Evolutionary conservation across 2,888 invertebrate genomes (phyloP), one percentile per base, ranked within the genome.

Genomic region (Eurois occulta): DNA sequence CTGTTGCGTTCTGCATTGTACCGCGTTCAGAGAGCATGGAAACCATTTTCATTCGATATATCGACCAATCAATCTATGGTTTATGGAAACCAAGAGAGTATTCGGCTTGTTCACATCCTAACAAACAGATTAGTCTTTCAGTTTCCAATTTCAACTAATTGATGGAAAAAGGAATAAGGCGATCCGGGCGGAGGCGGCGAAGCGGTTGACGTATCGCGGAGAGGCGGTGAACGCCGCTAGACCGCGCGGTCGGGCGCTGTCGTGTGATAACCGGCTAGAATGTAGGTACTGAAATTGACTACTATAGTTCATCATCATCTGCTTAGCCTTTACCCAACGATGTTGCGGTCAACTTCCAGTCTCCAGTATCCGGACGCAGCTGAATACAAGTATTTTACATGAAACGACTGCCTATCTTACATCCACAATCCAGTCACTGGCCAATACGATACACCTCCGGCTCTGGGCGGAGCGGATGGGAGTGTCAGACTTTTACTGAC

Each of bases 11-110:
- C 58, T 18, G 35, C 58, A 35, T 75, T 32, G 66, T 60, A 13
- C 18, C 6, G n/a, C 48, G 41, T 35, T 73, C 32, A 28, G 24
- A 41, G 32, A 16, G 48, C 48, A 66, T 41, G 18, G n/a, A 38
- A 55, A 55, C 46, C 18, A 55, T 74, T 52, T 74, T 48, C 35
- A 73, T 58, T 66, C n/a, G 21, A 35, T 24, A 48, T 46, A 66
- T 41, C 13, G n/a, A 60, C 13, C 11, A 62, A 18, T 68, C 28
- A 60, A 38, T 21, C 16, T 67, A 58, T 41, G 11, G n/a, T 69
- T 69, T 69, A 5, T 28, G 21, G 18, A 58, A 6, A 58, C 4
- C 13, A 24, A n/a, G n/a, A 32, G 52, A 46, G 32, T 58, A 18
- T 64, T 75, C 18, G 11, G 8, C 21, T 28, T 48, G n/a, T 55